A percentile compares a stretch with the other conserved stretches of the same genome.
Evolutionary conservation across 2,113 vertebrate genomes (phyloP).

Genomic region (Grallaria varia): DNA sequence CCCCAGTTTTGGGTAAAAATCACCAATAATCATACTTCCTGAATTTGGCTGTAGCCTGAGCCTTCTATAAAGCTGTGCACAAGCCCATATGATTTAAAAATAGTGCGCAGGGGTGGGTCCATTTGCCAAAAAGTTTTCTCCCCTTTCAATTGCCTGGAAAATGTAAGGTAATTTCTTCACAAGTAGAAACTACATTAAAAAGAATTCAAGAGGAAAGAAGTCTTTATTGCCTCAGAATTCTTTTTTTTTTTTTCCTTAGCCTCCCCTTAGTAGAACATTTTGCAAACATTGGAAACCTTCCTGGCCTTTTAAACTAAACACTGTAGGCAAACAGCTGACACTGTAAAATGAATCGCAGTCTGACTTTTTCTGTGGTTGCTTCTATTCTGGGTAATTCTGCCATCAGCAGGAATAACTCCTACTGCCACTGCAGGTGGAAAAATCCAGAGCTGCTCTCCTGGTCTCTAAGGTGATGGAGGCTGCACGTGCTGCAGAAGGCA

Average conservation of each 20-base stretch:
- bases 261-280: neutral
- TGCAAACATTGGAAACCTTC: constrained; percentile 16
- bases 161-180: neutral
- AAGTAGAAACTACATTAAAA: constrained; percentile 27
- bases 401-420: neutral
- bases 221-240: neutral
- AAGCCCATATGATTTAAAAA: neutral
- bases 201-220: constrained; percentile 24
- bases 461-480: accelerated
- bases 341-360: neutral
- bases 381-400: neutral
- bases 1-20: neutral
- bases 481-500: neutral
- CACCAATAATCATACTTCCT: neutral
- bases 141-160: neutral
- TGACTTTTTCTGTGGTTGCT: neutral
- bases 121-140: neutral
- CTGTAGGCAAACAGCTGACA: constrained; percentile 2
- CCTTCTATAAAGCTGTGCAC: neutral
- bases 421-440: neutral
- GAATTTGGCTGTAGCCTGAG: neutral
- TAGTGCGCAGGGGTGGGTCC: neutral
- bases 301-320: constrained; percentile 16
- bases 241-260: neutral
- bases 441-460: neutral